A percentile compares a stretch with the other conserved stretches of the same genome.
Evolutionary conservation across 2,888 invertebrate species (phyloP).

Genomic region (Phengaris alcon): DNA sequence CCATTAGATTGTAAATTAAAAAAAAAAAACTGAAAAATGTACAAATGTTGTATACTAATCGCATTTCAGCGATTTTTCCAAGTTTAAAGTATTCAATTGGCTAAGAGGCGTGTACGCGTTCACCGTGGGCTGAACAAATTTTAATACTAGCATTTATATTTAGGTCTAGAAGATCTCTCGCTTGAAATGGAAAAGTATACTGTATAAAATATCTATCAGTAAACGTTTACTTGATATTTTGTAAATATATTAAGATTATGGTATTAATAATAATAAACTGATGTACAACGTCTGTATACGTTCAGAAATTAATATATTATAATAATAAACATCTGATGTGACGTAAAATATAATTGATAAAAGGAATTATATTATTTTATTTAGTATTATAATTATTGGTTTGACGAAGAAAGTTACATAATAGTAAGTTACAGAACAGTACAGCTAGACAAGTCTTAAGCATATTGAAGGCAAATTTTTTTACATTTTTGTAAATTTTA

Average conservation of each 20-base stretch:
- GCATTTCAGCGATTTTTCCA: slow-evolving; percentile 38
- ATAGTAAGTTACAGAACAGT: neutral
- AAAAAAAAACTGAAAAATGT: slow-evolving; percentile 36
- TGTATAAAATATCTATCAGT: slow-evolving; percentile 24
- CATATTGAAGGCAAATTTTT: too few relatives aligned
- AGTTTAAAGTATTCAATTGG: slow-evolving; percentile 11
- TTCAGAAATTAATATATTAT: slow-evolving; percentile 56
- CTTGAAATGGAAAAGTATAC: slow-evolving; percentile 29
- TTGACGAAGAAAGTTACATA: neutral
- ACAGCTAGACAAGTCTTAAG: neutral
- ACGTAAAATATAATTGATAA: slow-evolving; percentile 39
- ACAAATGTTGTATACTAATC: slow-evolving; percentile 39
- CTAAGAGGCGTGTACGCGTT: slow-evolving; percentile 33
- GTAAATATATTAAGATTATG: slow-evolving; percentile 62
- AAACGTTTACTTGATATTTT: slow-evolving; percentile 41
- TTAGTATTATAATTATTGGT: slow-evolving; percentile 11
- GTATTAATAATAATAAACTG: slow-evolving; percentile 67
- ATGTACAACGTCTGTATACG: slow-evolving; percentile 79
- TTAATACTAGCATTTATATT: slow-evolving; percentile 29
- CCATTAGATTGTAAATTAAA: slow-evolving; percentile 27
- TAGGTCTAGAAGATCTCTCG: slow-evolving; percentile 34
- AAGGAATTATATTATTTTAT: slow-evolving; percentile 9
- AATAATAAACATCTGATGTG: slow-evolving; percentile 50
- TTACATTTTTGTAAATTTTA: too few relatives aligned
- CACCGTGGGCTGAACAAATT: slow-evolving; percentile 29